A percentile compares a stretch with the other conserved stretches of the same genome.
Conservation (phyloP, 2,888 invertebrate species). For the Epinotia brunnichana region DNA sequence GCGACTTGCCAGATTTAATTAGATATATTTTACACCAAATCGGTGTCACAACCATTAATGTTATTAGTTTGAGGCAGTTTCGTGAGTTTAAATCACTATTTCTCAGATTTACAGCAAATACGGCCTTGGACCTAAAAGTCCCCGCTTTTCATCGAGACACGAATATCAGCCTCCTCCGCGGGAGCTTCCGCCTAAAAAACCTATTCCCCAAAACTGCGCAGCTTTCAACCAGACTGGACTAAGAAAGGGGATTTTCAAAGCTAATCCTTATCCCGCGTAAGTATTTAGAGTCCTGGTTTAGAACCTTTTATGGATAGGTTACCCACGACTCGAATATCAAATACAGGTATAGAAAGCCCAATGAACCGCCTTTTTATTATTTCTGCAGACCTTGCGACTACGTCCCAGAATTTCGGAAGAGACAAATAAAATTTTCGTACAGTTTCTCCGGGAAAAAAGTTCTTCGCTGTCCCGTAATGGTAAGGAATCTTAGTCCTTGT, state of each 20-base stretch:
- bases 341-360: background rate
- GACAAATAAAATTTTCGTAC: slow-evolving; percentile 72
- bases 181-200: slow-evolving; percentile 53
- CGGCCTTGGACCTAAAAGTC: slow-evolving; percentile 65
- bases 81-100: background rate
- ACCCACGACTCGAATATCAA: background rate
- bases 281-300: slow-evolving; percentile 45
- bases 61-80: background rate
- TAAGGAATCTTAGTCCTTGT: slow-evolving; percentile 47
- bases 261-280: slow-evolving; percentile 69
- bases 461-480: slow-evolving; percentile 72
- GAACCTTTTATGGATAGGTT: background rate
- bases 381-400: slow-evolving; percentile 74
- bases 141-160: slow-evolving; percentile 68
- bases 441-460: slow-evolving; percentile 73
- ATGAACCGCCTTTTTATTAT: background rate
- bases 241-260: slow-evolving; percentile 66
- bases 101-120: slow-evolving; percentile 68
- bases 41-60: too few species aligned
- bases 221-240: slow-evolving; percentile 74
- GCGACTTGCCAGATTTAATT: too few species aligned
- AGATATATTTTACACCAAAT: too few species aligned
- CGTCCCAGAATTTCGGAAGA: slow-evolving; percentile 65
- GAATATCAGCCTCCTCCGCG: slow-evolving; percentile 75
- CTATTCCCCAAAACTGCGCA: slow-evolving; percentile 66